Conservation (phyloP, 2,113 vertebrate species). For the Vidua chalybeata region DNA sequence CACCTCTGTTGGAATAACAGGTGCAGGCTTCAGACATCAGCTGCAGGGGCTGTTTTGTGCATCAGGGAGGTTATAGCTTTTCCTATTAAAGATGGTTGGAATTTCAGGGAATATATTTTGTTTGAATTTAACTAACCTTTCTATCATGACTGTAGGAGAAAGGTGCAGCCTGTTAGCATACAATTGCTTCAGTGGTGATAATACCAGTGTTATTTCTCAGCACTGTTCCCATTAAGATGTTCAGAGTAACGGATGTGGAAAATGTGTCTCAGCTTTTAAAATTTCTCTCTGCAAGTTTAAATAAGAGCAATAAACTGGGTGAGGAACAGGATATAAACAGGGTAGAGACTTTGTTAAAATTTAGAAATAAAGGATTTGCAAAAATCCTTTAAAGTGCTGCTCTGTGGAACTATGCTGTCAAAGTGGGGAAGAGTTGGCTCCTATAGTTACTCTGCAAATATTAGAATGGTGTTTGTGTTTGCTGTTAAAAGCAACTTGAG, state of each 20-base stretch:
- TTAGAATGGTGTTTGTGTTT: neutral
- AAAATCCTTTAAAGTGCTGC: neutral
- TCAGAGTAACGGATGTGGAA: neutral
- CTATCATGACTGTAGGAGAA: neutral
- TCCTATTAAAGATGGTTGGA: neutral
- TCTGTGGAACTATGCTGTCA: neutral
- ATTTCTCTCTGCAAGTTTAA: neutral
- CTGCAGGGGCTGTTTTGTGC: neutral
- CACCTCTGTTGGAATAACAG: slow-evolving; percentile 54
- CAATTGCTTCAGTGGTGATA: neutral
- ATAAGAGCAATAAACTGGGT: neutral
- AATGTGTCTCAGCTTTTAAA: neutral
- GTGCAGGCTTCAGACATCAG: slow-evolving; percentile 36
- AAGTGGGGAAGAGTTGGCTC: neutral
- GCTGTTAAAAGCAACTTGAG: neutral
- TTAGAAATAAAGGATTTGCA: neutral
- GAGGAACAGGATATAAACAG: neutral
- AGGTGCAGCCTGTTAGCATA: neutral
- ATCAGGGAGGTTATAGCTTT: slow-evolving; percentile 11
- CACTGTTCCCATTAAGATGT: neutral
- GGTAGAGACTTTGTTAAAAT: neutral
- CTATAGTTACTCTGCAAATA: neutral
- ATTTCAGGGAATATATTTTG: slow-evolving; percentile 13
- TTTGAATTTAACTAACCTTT: slow-evolving; percentile 22
- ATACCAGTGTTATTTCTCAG: neutral